Evolutionary conservation across 1,140 invertebrate species (phyloP).

Genomic region (Archivesica marissinica): DNA sequence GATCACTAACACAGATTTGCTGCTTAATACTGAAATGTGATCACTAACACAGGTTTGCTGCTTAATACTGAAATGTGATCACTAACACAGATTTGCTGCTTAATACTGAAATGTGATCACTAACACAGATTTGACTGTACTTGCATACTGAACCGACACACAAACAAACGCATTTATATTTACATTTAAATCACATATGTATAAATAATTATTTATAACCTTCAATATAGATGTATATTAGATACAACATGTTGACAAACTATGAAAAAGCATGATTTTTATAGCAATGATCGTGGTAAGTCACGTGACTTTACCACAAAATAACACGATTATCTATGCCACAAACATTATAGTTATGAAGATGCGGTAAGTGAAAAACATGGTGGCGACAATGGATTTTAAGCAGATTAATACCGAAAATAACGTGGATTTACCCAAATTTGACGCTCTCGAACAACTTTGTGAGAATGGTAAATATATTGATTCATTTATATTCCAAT

Average conservation of each 20-base stretch:
- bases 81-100: too few relatives aligned
- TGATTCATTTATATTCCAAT: background rate
- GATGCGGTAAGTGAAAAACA: constrained; percentile 48
- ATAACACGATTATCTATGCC: constrained; percentile 32
- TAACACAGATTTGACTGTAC: too few relatives aligned
- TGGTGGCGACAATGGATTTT: constrained; percentile 50
- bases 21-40: too few relatives aligned
- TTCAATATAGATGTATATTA: too few relatives aligned
- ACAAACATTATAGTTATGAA: constrained; percentile 20
- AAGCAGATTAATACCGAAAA: constrained; percentile 18
- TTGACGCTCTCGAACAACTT: constrained; percentile 43
- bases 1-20: too few relatives aligned
- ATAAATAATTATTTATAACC: too few relatives aligned
- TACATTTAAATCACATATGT: too few relatives aligned
- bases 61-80: too few relatives aligned
- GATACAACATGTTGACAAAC: background rate
- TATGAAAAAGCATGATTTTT: constrained; percentile 23
- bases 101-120: too few relatives aligned
- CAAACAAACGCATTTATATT: too few relatives aligned
- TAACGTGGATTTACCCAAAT: constrained; percentile 58
- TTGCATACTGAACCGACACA: too few relatives aligned
- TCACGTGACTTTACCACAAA: constrained; percentile 37
- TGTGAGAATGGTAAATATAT: constrained; percentile 34
- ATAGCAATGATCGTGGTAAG: constrained; percentile 12
- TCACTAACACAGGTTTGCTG: too few relatives aligned